Conservation (phyloP, 2,888 invertebrate species). For the Cheilosia urbana region DNA sequence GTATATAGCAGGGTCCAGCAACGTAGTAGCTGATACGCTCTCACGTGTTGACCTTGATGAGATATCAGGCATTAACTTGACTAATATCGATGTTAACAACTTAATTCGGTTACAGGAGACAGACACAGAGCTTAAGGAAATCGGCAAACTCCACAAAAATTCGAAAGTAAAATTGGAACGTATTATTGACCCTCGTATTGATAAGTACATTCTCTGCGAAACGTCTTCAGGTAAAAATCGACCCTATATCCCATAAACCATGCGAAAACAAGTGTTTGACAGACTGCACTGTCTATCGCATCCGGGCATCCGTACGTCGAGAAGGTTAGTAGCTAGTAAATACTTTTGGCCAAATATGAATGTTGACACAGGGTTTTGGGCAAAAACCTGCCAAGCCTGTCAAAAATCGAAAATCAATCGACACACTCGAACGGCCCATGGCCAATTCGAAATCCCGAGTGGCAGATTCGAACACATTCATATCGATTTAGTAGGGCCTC, state of each 20-base stretch:
- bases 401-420: background rate
- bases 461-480: constrained; percentile 1
- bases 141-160: no score
- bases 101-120: background rate
- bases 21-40: background rate
- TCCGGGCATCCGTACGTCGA: background rate
- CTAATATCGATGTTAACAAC: background rate
- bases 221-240: no score
- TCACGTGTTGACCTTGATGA: background rate
- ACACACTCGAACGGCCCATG: background rate
- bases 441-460: background rate
- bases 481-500: background rate
- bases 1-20: background rate
- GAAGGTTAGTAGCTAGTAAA: background rate
- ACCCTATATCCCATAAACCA: no score
- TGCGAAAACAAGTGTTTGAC: no score
- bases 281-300: no score
- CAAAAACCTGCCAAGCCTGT: background rate
- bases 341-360: background rate
- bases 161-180: no score
- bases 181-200: no score
- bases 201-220: no score
- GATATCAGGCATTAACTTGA: background rate
- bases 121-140: background rate
- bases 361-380: background rate